These are phyloP conservation scores for Trichoplusia ni DNA, from an alignment of 1,140 invertebrate species.

Conservation along the genomic window DNA sequence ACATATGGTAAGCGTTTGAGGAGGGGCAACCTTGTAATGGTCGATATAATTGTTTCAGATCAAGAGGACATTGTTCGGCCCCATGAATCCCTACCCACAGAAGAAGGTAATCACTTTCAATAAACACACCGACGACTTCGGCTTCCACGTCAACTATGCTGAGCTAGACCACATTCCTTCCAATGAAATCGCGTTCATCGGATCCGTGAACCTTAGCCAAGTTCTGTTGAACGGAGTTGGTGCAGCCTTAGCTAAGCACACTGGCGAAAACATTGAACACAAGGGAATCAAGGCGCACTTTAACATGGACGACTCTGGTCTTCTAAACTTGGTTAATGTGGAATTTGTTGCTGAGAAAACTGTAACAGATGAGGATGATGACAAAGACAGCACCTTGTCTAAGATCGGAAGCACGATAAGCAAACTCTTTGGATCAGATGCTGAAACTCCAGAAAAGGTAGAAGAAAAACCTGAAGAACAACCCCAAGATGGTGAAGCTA, in stretches of 20 bases:
- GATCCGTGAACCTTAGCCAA: constrained; percentile 87
- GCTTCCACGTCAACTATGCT: constrained; percentile 95
- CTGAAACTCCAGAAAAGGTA: constrained; percentile 81
- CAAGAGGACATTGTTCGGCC: constrained; percentile 93
- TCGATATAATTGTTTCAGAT: constrained; percentile 84
- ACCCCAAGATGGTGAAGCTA: constrained; percentile 70
- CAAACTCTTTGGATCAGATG: constrained; percentile 92
- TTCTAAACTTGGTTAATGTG: constrained; percentile 91
- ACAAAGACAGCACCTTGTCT: constrained; percentile 93
- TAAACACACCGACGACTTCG: constrained; percentile 95
- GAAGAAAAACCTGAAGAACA: constrained; percentile 80
- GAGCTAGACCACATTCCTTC: constrained; percentile 90
- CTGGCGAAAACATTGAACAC: constrained; percentile 89
- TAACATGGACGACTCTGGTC: constrained; percentile 96
- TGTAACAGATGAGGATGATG: constrained; percentile 84
- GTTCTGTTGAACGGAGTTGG: constrained; percentile 90
- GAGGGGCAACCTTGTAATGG: no score
- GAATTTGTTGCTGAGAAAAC: constrained; percentile 97
- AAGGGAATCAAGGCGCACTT: constrained; percentile 98
- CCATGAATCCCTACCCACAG: constrained; percentile 97
- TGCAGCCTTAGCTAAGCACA: constrained; percentile 90
- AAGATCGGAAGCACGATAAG: constrained; percentile 97
- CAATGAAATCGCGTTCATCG: constrained; percentile 88
- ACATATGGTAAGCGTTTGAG: no score
- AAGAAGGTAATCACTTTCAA: constrained; percentile 99